A percentile compares a stretch with the other conserved stretches of the same genome.
These are phyloP conservation scores for Andrena minutula DNA, from an alignment of 2,888 invertebrate genomes.

Conservation along the genomic window DNA sequence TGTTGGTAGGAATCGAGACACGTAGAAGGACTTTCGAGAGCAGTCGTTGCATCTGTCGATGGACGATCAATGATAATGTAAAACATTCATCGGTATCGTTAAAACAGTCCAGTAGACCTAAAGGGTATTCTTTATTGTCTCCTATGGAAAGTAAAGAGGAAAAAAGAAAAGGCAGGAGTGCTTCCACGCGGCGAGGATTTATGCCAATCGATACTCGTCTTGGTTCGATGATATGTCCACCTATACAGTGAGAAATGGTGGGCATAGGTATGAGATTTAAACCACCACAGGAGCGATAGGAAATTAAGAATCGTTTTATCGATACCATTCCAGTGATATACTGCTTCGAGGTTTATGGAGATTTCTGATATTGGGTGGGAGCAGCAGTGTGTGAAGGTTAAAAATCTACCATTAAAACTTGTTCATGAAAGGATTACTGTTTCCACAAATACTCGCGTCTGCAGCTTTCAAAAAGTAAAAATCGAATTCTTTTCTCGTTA, in stretches of 20 bases:
- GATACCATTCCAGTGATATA: constrained; percentile 16
- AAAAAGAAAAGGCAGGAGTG: not conserved
- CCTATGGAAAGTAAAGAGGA: not conserved
- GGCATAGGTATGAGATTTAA: constrained; percentile 23
- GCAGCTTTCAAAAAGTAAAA: not conserved
- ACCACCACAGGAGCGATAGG: not conserved
- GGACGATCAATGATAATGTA: constrained; percentile 15
- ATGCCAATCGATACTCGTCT: constrained; percentile 22
- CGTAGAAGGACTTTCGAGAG: not conserved
- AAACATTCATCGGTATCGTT: not conserved
- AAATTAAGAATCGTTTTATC: constrained; percentile 29
- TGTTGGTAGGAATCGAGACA: not conserved
- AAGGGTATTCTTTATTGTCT: constrained; percentile 11
- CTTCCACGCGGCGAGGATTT: constrained; percentile 23
- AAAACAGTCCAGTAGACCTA: not conserved
- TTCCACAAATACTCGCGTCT: too few relatives aligned
- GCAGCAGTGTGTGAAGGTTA: not conserved
- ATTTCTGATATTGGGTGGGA: not conserved
- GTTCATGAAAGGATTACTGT: not conserved
- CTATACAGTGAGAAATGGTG: constrained; percentile 12
- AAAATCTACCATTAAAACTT: not conserved
- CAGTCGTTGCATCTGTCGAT: not conserved
- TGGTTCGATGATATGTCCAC: constrained; percentile 1
- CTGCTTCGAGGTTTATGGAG: not conserved
- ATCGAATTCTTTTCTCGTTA: not conserved